These are phyloP conservation scores for Bos javanicus DNA, from an alignment of 2,113 vertebrate genomes.

Conservation along the genomic window DNA sequence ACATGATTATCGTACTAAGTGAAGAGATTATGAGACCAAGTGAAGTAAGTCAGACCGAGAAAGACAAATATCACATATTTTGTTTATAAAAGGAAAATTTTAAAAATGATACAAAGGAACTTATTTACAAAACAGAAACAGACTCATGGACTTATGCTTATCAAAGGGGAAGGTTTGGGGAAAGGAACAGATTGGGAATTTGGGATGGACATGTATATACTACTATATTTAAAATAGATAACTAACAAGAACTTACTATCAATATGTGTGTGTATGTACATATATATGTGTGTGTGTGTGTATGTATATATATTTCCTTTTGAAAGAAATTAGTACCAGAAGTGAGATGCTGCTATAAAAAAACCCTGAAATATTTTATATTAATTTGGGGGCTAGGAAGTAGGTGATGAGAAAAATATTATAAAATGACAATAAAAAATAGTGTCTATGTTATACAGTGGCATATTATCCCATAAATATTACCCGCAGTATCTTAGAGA, in stretches of 20 bases:
- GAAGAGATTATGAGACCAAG: not conserved
- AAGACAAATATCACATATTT: not conserved
- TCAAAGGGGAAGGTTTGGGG: not conserved
- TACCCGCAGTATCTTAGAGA: not conserved
- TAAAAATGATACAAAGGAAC: not conserved
- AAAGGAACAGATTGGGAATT: not conserved
- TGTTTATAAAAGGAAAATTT: not conserved
- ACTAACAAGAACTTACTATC: not conserved
- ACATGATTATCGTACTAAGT: not conserved
- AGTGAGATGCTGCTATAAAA: not conserved
- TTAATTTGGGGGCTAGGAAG: not conserved
- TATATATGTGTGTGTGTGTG: accelerated
- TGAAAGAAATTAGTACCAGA: not conserved
- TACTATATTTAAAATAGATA: not conserved
- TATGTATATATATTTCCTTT: not conserved
- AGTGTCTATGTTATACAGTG: not conserved
- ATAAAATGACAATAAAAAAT: constrained; percentile 10
- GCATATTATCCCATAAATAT: not conserved
- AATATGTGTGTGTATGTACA: not conserved
- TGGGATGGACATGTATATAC: not conserved
- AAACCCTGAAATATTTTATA: not conserved
- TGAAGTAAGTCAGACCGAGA: not conserved
- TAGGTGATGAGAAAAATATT: not conserved
- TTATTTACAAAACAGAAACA: not conserved
- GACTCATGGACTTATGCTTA: not conserved